phyloP scores from a whole-genome alignment of 30 jellyfish, hydroid and myxozoan species.

The Pseudorhiza aurosa region DNA sequence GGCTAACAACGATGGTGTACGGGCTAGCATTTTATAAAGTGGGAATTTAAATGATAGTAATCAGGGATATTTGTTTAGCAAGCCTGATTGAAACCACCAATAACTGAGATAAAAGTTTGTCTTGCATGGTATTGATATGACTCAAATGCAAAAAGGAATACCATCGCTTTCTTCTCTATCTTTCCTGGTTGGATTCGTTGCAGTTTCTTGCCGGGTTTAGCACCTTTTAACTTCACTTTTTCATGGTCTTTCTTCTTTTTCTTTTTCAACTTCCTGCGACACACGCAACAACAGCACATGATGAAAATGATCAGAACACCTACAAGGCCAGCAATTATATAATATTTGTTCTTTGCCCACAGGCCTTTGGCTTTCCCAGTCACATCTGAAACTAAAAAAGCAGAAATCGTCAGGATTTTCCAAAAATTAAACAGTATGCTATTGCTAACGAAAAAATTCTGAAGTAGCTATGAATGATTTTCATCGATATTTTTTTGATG shows the following conservation, averaged over 20 bases:
- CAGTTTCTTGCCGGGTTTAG: conserved; percentile 75
- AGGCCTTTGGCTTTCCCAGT: conserved; percentile 69
- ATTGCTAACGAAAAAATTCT: no score
- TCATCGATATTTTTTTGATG: no score
- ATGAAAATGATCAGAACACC: conserved; percentile 70
- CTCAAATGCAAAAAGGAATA: not conserved
- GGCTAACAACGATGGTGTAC: no score
- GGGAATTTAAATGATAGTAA: not conserved
- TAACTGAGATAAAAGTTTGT: no score
- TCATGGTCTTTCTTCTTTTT: conserved; percentile 79
- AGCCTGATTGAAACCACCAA: no score
- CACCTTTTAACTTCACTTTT: conserved; percentile 76
- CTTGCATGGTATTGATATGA: no score
- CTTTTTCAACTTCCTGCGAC: conserved; percentile 75
- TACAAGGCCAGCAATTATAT: conserved; percentile 71
- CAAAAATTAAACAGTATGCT: no score
- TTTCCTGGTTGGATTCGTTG: conserved; percentile 87
- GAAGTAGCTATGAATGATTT: no score
- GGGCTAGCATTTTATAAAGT: no score
- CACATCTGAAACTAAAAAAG: not conserved
- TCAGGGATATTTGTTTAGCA: not conserved
- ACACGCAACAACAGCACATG: conserved; percentile 76
- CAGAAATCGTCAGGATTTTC: no score
- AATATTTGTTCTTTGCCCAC: conserved; percentile 80
- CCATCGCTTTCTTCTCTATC: conserved; percentile 87